Evolutionary conservation across 2,797 vertebrate genomes (phyloP).

Genomic region (Rhynchonycteris naso): DNA sequence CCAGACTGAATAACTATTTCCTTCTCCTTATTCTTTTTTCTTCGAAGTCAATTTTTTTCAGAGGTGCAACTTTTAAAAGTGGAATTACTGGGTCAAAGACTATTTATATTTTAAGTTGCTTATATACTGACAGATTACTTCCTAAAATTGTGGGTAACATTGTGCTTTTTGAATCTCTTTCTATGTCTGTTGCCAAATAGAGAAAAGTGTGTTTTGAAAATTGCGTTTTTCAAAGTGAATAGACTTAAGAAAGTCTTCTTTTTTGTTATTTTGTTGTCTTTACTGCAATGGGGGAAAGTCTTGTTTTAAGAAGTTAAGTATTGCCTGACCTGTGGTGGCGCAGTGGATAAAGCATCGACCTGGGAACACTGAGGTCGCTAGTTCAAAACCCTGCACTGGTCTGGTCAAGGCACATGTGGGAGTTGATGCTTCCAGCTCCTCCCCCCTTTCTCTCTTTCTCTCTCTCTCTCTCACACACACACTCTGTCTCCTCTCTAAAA

Average conservation of each 20-base stretch:
- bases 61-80: conserved; percentile 43
- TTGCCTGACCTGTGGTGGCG: too few species aligned
- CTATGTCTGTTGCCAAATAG: not conserved
- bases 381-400: too few species aligned
- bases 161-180: not conserved
- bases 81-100: not conserved
- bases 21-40: not conserved
- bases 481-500: too few species aligned
- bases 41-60: not conserved
- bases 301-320: conserved; percentile 3
- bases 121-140: not conserved
- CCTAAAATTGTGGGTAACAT: not conserved
- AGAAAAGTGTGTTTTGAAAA: conserved; percentile 38
- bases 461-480: too few species aligned
- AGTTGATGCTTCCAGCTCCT: too few species aligned
- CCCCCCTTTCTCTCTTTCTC: too few species aligned
- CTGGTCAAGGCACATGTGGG: too few species aligned
- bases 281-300: not conserved
- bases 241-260: not conserved
- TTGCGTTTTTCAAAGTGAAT: not conserved
- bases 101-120: conserved; percentile 49
- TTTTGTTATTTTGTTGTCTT: conserved; percentile 7
- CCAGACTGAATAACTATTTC: not conserved
- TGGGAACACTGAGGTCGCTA: too few species aligned
- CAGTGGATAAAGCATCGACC: too few species aligned